phyloP scores from a whole-genome alignment of 2,113 vertebrate species.

The Mormyrus iriodes region DNA sequence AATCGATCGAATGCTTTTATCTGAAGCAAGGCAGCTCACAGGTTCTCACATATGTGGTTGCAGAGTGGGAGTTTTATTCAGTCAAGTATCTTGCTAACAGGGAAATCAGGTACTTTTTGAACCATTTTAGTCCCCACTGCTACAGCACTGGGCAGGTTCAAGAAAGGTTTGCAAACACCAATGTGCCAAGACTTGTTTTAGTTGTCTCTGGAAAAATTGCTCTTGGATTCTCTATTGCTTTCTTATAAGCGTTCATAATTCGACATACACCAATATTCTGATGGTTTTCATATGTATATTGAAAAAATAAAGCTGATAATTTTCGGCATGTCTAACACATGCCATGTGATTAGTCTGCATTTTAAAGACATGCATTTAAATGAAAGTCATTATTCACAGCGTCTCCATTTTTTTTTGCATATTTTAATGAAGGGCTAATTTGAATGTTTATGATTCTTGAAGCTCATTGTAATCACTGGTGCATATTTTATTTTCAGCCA shows the following conservation, averaged over 20 bases:
- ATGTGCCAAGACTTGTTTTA: not conserved
- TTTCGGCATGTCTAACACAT: not conserved
- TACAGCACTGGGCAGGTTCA: not conserved
- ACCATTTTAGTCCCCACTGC: not conserved
- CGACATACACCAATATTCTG: not conserved
- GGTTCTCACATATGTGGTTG: not conserved
- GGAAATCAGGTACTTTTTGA: not conserved
- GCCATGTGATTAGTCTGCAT: not conserved
- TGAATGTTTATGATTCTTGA: not conserved
- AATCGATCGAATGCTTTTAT: not conserved
- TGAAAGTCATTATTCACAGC: constrained; percentile 16
- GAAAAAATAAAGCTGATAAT: not conserved
- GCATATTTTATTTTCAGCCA: not conserved
- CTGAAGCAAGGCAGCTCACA: not conserved
- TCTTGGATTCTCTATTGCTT: not conserved
- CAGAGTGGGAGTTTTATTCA: not conserved
- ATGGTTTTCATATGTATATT: not conserved
- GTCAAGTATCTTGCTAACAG: not conserved
- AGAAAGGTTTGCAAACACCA: not conserved
- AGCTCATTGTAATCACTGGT: not conserved
- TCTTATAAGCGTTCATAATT: not conserved
- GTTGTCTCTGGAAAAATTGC: not conserved
- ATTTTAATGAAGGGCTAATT: not conserved
- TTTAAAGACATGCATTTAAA: constrained; percentile 30
- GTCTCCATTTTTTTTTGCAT: not conserved